Percentiles rank a stretch among this genome's conserved stretches.
phyloP scores from a whole-genome alignment of 2,113 vertebrate genomes.

The Axis porcinus region DNA sequence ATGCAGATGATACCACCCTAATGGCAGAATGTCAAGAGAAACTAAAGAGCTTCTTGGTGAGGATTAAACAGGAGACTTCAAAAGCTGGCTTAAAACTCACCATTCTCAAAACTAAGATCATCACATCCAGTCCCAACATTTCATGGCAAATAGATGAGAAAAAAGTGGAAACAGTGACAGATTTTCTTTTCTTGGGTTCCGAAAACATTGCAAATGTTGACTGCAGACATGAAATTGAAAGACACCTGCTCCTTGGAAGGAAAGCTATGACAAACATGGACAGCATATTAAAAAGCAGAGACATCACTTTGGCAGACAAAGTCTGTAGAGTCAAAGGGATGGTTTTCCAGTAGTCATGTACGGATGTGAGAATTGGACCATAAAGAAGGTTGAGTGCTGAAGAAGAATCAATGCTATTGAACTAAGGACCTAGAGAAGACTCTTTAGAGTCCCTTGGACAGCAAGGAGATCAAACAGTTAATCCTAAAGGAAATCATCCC shows the following conservation, averaged over 20 bases:
- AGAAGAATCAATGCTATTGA: background rate
- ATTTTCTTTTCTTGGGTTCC: background rate
- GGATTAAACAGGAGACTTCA: background rate
- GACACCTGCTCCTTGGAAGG: background rate
- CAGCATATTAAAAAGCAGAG: background rate
- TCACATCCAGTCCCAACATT: background rate
- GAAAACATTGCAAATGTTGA: background rate
- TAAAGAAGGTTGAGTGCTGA: background rate
- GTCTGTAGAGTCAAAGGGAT: background rate
- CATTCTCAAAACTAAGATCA: background rate
- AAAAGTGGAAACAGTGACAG: background rate
- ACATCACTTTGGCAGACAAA: background rate
- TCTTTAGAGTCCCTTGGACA: background rate
- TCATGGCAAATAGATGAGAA: background rate
- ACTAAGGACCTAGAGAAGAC: background rate
- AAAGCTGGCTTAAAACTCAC: background rate
- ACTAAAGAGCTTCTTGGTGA: background rate
- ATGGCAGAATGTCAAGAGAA: background rate
- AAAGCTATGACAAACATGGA: background rate
- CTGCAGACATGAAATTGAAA: background rate
- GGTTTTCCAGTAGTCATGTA: background rate
- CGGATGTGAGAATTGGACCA: background rate
- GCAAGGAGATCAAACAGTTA: background rate
- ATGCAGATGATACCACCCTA: background rate
- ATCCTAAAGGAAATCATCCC: background rate